Evolutionary conservation across 2,888 invertebrate species (phyloP), one percentile per base, ranked within the genome.

Genomic region (Pristionchus exspectatus): DNA sequence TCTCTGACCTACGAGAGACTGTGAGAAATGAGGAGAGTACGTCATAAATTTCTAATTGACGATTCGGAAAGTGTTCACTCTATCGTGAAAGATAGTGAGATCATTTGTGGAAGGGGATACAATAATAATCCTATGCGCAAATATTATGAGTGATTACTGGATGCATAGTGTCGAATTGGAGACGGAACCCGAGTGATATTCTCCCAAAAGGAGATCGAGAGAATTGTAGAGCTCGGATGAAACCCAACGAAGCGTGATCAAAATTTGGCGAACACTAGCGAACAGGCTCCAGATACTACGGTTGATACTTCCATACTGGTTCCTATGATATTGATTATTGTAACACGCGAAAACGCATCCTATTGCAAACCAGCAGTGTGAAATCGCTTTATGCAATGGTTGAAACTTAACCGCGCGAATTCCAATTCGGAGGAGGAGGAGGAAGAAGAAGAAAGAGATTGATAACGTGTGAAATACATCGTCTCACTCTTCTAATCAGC

Each of bases 381-480:
- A 3, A 50, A 50, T 1, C 44, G 44, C 9, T 50, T 50, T 50
- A 9, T 7, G 10, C 9, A 50, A 10, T 50, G 5, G 44, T 1
- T 50, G 44, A 50, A 50, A 50, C 44, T 50, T 9, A 50, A 27
- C 24, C 9, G 27, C 18, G 14, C 14, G 14, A 16, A 33, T 12
- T 30, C 3, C 2, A 30, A 72, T 50, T 50, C 44, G 44, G 24
- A 59, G 9, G 18, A 18, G 59, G 18, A 59, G 59, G 24, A 59
- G 21, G 21, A 56, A 56, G n/a, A n/a, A n/a, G n/a, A n/a, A n/a
- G n/a, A 18, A 14, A 59, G 24, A 3, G 21, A 1, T 59, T 72
- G 72, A 72, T 72, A 72, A 72, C 72, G 72, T 30, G 72, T 18
- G 33, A 14, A 72, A 72, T 72, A 27, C 72, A 72, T 30, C 72